A percentile compares a stretch with the other conserved stretches of the same genome.
These are phyloP conservation scores for Tenthredo livida DNA, from an alignment of 2,888 invertebrate genomes.

Conservation along the genomic window DNA sequence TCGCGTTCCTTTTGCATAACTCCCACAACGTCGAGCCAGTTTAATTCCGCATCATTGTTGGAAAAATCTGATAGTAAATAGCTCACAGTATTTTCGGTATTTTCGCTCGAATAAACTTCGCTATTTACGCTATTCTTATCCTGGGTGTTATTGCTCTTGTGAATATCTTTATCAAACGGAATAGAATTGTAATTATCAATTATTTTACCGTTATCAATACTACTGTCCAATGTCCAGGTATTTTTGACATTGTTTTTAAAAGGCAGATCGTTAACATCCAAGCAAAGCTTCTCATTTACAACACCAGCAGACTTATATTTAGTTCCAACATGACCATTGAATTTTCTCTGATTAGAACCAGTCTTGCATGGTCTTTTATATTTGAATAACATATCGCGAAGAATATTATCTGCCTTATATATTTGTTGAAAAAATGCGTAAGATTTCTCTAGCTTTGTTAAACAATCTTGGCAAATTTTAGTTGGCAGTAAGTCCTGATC, in stretches of 20 bases:
- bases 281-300: not conserved
- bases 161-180: not conserved
- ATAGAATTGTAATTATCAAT: not conserved
- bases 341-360: not conserved
- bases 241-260: conserved; percentile 24
- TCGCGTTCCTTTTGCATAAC: conserved; percentile 13
- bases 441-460: conserved; percentile 30
- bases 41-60: conserved; percentile 28
- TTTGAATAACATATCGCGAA: conserved; percentile 20
- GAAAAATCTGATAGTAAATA: conserved; percentile 36
- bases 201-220: conserved; percentile 1
- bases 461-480: conserved; percentile 42
- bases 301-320: not conserved
- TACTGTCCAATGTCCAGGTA: not conserved
- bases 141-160: not conserved
- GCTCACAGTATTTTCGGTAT: conserved; percentile 40
- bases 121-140: conserved; percentile 22
- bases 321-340: conserved; percentile 10
- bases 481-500: conserved; percentile 26
- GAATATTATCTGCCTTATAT: conserved; percentile 30
- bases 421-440: conserved; percentile 50
- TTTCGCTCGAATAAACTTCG: conserved; percentile 23
- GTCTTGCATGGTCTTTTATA: not conserved
- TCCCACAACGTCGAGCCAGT: conserved; percentile 41
- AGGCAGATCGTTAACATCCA: conserved; percentile 23